phyloP scores from a whole-genome alignment of 1,140 invertebrate species.

The Leptoteleia sp. region DNA sequence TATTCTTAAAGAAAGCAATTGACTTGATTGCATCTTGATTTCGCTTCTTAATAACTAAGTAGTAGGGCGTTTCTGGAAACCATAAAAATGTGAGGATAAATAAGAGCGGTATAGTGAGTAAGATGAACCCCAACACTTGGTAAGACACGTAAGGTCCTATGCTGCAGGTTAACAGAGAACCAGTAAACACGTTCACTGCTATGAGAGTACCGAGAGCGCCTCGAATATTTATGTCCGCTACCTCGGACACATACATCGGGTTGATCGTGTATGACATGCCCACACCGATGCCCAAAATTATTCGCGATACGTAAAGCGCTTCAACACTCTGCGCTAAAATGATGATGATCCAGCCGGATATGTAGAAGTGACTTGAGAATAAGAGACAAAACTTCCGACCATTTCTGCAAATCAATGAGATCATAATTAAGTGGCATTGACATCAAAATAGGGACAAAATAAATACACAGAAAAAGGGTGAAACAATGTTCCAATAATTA shows the following conservation, averaged over 20 bases:
- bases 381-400: conserved; percentile 87
- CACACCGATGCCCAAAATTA: conserved; percentile 86
- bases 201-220: conserved; percentile 87
- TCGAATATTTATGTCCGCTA: conserved; percentile 85
- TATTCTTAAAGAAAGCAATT: conserved; percentile 84
- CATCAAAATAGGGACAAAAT: no score
- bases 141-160: conserved; percentile 85
- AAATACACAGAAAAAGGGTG: no score
- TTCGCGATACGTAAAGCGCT: conserved; percentile 82
- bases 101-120: conserved; percentile 82
- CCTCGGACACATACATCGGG: conserved; percentile 87
- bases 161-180: conserved; percentile 87
- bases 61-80: conserved; percentile 91
- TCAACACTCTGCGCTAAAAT: conserved; percentile 81
- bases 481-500: not conserved
- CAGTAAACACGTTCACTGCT: conserved; percentile 84
- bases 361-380: conserved; percentile 84
- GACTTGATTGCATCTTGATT: conserved; percentile 83
- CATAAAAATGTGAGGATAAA: conserved; percentile 85
- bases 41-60: conserved; percentile 83
- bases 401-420: conserved; percentile 74
- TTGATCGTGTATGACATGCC: conserved; percentile 87
- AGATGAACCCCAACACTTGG: conserved; percentile 81
- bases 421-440: no score
- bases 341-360: conserved; percentile 86